Evolutionary conservation across 2,113 vertebrate species (phyloP), one percentile per base, ranked within the genome.

Genomic region (Morone chrysops): DNA sequence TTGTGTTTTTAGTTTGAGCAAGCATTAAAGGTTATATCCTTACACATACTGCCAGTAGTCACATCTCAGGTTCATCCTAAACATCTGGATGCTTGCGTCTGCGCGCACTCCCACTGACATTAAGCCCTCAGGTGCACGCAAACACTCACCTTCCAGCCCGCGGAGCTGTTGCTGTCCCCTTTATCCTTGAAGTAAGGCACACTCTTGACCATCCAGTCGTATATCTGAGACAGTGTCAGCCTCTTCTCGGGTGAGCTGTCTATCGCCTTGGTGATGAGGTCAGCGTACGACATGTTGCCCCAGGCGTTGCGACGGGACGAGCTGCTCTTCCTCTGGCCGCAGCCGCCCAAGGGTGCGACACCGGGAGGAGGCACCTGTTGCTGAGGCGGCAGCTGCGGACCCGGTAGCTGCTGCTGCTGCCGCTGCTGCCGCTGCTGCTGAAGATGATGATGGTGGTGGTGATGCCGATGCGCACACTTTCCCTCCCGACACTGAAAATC

Each of bases 181-280:
- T 99, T 99, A 87, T 99, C 98, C 90, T 98, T 99, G 95, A 99
- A 99, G 94, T 99, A 99, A 25, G 98, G 97, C 25, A 98, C 97
- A 43, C 95, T 98, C 93, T 97, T 97, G 75, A 98, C 98, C 98
- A 99, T 99, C 98, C 98, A 99, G 94, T 99, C 98, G 93, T 99
- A 99, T 83, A 99, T 99, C 95, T 99, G 98, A 9, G 97, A 97
- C 87, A 99, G 95, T 1, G 98, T 99, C 84, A 99, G 97, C 36
- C 98, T 95, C 95, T 98, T 97, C 93, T 99, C 98, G 0, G 98
- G 97, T 50, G 98, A 97, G 94, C 97, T 98, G 93, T 99, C 97
- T 91, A 99, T 99, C 51, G 98, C 98, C 91, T 97, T 97, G 81
- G 97, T 98, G 93, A 99, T 99, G 91, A 99, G 97, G 92, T 99